These are phyloP conservation scores for Stegana nigrithorax DNA, from an alignment of 2,888 invertebrate species.

Conservation along the genomic window DNA sequence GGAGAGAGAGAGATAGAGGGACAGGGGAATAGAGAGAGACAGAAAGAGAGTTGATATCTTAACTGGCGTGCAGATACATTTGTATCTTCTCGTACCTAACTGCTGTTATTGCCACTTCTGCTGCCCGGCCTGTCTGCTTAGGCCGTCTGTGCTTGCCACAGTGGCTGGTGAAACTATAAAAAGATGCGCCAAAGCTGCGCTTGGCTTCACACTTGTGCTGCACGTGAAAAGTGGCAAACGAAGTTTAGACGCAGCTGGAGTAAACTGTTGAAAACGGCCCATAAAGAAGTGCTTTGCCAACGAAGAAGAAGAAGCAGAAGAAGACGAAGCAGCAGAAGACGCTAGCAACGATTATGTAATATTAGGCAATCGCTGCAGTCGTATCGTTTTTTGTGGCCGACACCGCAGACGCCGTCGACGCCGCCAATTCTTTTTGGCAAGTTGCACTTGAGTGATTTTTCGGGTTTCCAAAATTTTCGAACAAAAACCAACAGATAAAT, in stretches of 20 bases:
- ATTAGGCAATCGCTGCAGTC: slow-evolving; percentile 15
- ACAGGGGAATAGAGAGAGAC: too few relatives aligned
- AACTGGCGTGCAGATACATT: too few relatives aligned
- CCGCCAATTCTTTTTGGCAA: slow-evolving; percentile 56
- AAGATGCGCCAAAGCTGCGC: slow-evolving; percentile 60
- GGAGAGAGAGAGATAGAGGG: too few relatives aligned
- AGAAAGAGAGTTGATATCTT: too few relatives aligned
- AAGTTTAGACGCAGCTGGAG: slow-evolving; percentile 24
- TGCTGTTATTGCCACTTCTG: not conserved
- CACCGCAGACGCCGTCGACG: slow-evolving; percentile 14
- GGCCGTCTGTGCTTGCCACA: not conserved
- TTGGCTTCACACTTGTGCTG: slow-evolving; percentile 64
- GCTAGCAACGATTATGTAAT: slow-evolving; percentile 42
- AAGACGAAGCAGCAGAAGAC: slow-evolving; percentile 19
- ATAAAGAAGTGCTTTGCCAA: slow-evolving; percentile 13
- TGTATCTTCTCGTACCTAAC: too few relatives aligned
- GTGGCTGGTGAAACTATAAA: slow-evolving; percentile 51
- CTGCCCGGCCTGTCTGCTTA: not conserved
- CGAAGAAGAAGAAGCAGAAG: slow-evolving; percentile 25
- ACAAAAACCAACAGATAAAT: slow-evolving; percentile 24
- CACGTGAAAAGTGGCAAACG: slow-evolving; percentile 52
- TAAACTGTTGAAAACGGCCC: not conserved
- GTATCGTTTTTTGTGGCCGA: too few relatives aligned
- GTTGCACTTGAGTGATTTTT: slow-evolving; percentile 66
- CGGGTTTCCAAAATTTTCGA: slow-evolving; percentile 42